Evolutionary conservation across 2,113 vertebrate species (phyloP).

Genomic region (Vulpes vulpes): DNA sequence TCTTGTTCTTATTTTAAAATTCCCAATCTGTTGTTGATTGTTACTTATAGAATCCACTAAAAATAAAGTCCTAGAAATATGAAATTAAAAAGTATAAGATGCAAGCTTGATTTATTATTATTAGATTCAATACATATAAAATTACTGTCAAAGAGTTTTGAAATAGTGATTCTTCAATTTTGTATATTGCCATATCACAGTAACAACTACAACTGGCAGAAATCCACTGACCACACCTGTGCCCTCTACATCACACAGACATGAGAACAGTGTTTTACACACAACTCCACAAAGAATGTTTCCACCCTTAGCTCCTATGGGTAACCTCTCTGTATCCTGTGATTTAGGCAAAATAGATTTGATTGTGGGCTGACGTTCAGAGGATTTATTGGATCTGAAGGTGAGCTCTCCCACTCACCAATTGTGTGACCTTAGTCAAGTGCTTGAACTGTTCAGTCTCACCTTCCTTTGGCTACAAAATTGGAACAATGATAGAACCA

Average conservation of each 20-base stretch:
- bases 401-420: neutral
- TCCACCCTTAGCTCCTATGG: neutral
- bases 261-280: neutral
- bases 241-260: neutral
- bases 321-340: rapidly evolving
- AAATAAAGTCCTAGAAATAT: neutral
- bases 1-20: neutral
- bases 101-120: neutral
- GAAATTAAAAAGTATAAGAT: neutral
- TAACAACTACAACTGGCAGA: neutral
- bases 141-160: neutral
- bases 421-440: neutral
- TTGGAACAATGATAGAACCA: neutral
- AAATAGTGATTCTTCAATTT: neutral
- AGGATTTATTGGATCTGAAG: neutral
- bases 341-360: neutral
- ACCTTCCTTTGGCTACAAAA: neutral
- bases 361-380: neutral
- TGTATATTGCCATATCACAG: neutral
- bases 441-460: neutral
- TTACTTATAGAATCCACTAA: neutral
- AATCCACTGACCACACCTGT: neutral
- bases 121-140: neutral
- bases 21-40: neutral
- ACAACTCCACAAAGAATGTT: too few relatives aligned